phyloP scores from a whole-genome alignment of 1,140 invertebrate species.

The Halyomorpha halys region DNA sequence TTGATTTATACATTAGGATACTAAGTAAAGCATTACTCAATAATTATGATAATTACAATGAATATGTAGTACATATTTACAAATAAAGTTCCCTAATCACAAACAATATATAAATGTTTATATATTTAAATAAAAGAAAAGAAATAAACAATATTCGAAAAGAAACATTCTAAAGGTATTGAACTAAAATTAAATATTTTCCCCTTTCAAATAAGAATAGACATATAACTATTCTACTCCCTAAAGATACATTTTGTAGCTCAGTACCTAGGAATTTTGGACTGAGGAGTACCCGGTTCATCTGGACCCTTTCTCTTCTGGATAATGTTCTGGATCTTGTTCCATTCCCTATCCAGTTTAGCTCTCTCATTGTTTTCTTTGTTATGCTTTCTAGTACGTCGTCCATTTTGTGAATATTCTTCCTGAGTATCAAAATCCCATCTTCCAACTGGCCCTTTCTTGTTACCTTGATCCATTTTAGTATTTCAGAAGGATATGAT shows the following conservation, averaged over 20 bases:
- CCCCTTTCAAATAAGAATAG: neutral
- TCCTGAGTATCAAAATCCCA: conserved; percentile 99
- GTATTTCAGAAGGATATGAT: no score
- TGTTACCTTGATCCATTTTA: conserved; percentile 96
- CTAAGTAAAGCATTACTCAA: no score
- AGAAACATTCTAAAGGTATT: no score
- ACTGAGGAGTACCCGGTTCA: conserved; percentile 37
- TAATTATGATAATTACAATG: no score
- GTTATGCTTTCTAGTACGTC: conserved; percentile 80
- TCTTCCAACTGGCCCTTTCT: conserved; percentile 57
- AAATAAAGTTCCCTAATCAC: no score
- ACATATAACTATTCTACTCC: no score
- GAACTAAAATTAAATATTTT: conserved; percentile 1
- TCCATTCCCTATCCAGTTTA: conserved; percentile 95
- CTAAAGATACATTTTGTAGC: no score
- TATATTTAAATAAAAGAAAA: no score
- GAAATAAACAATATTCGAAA: no score
- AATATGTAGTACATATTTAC: no score
- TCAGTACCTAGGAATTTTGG: conserved; percentile 43
- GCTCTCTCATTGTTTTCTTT: conserved; percentile 93
- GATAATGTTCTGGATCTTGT: conserved; percentile 76
- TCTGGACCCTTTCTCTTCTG: conserved; percentile 47
- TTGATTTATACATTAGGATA: no score
- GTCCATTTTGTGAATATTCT: conserved; percentile 94
- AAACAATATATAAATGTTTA: no score